A percentile compares a stretch with the other conserved stretches of the same genome.
phyloP scores from a whole-genome alignment of 1,140 invertebrate species.

The Hycleus cichorii region DNA sequence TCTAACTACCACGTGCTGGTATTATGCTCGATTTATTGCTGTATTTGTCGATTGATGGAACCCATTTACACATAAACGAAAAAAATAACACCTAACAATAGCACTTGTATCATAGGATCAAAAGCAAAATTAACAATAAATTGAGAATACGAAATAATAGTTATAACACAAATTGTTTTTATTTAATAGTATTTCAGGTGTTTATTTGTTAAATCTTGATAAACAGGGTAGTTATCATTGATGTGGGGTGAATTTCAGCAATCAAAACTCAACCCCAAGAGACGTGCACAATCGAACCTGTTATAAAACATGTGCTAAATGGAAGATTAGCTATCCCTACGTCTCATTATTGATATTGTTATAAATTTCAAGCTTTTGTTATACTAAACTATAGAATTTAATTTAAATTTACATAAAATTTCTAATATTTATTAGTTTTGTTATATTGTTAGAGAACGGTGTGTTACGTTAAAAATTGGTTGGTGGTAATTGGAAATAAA shows the following conservation, averaged over 20 bases:
- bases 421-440: neutral
- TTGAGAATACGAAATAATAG: neutral
- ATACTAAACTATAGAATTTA: no score
- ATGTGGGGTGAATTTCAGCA: no score
- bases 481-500: conserved; percentile 26
- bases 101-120: no score
- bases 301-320: conserved; percentile 12
- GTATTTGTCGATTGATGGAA: conserved; percentile 11
- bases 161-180: neutral
- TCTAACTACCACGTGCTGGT: conserved; percentile 13
- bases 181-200: neutral
- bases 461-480: neutral
- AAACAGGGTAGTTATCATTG: no score
- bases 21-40: conserved; percentile 13
- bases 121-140: no score
- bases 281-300: conserved; percentile 6
- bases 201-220: neutral
- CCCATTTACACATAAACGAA: neutral
- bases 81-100: no score
- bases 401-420: neutral
- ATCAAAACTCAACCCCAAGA: neutral
- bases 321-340: conserved; percentile 7
- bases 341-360: conserved; percentile 5
- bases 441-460: no score
- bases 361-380: conserved; percentile 2